Evolutionary conservation across 2,797 vertebrate genomes (phyloP).

Genomic region (Lacerta viridis): DNA sequence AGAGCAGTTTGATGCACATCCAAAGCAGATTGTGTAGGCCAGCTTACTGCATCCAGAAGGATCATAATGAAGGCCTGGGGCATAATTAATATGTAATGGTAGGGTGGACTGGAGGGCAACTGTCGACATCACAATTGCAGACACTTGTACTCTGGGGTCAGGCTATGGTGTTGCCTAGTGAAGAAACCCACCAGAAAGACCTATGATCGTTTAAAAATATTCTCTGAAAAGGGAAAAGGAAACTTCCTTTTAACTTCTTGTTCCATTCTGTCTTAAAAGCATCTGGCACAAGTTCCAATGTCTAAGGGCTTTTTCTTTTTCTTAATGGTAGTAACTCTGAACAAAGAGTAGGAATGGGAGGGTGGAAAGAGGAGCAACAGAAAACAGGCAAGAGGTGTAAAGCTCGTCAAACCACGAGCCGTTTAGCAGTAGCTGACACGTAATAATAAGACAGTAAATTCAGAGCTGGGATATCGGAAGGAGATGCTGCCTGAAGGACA

Average conservation of each 20-base stretch:
- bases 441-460: conserved; percentile 10
- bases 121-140: accelerated
- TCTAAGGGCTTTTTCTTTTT: conserved; percentile 42
- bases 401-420: neutral
- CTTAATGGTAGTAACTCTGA: neutral
- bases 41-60: neutral
- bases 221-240: no score
- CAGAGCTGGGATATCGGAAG: neutral
- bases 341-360: conserved; percentile 31
- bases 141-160: accelerated
- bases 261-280: conserved; percentile 44
- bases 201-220: neutral
- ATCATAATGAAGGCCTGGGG: accelerated
- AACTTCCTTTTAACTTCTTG: neutral
- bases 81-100: neutral
- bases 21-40: accelerated
- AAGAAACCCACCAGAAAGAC: neutral
- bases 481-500: accelerated
- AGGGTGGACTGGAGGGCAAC: neutral
- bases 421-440: conserved; percentile 31
- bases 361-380: conserved; percentile 28
- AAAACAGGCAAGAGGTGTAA: conserved; percentile 39
- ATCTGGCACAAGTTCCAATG: conserved; percentile 35
- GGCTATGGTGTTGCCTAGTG: neutral
- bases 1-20: neutral